phyloP scores from a whole-genome alignment of 2,888 invertebrate genomes.

The Pediacus dermestoides region DNA sequence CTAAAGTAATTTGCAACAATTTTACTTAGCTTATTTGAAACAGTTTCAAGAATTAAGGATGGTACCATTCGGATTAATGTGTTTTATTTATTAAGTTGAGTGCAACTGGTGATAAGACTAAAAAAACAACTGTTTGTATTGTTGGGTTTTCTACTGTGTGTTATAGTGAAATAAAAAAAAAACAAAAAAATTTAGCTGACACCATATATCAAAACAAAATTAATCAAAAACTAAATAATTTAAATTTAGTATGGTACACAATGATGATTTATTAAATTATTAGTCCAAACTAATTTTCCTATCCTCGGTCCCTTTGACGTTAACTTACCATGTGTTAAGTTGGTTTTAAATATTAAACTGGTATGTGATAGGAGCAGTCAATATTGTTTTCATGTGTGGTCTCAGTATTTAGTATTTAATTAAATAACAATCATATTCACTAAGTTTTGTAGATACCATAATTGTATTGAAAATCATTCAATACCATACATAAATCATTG shows the following conservation, averaged over 20 bases:
- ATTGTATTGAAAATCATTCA: conserved; percentile 25
- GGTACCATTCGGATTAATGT: too few relatives aligned
- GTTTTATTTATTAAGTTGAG: conserved; percentile 19
- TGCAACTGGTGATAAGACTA: conserved; percentile 32
- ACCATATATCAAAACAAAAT: conserved; percentile 16
- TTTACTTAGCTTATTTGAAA: too few relatives aligned
- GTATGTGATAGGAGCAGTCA: conserved; percentile 9
- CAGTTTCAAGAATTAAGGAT: too few relatives aligned
- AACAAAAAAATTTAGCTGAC: conserved; percentile 12
- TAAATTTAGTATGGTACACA: too few relatives aligned
- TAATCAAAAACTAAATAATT: conserved; percentile 3
- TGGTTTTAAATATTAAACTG: too few relatives aligned
- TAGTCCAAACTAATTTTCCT: too few relatives aligned
- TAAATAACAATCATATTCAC: conserved; percentile 25
- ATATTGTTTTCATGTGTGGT: conserved; percentile 21
- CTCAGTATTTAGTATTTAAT: conserved; percentile 23
- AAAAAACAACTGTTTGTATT: conserved; percentile 27
- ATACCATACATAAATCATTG: conserved; percentile 30
- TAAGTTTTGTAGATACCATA: conserved; percentile 32
- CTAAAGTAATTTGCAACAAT: too few relatives aligned
- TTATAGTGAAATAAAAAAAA: conserved; percentile 21
- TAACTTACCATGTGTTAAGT: too few relatives aligned
- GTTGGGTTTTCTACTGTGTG: conserved; percentile 36
- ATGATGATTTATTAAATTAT: too few relatives aligned
- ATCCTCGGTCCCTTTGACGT: too few relatives aligned